Evolutionary conservation across 1,140 invertebrate species (phyloP), one percentile per base, ranked within the genome.

Genomic region (Megathymus violae): DNA sequence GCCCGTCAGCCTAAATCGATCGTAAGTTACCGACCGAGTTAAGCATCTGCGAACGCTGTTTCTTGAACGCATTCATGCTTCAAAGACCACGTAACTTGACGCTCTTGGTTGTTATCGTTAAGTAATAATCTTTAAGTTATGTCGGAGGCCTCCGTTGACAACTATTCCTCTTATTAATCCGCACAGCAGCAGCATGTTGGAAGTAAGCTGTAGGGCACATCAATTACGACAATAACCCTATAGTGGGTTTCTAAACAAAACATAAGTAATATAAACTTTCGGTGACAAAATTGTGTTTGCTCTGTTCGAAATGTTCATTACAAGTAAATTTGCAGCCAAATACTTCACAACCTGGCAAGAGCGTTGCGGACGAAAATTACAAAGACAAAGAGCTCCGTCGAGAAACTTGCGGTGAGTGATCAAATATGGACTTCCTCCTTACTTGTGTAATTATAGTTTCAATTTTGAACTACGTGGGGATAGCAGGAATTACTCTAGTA

Each of bases 341-440:
- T 63, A 67, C 62, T 41, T 51, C 62, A 36, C 60, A 56, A 14
- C 47, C 14, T 31, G 67, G 67, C 69, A 76, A 44, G 61, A 77
- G 71, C 41, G 38, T 62, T 13, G 16, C 40, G 15, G 47, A 47
- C 14, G 61, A 69, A 25, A 68, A 78, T 52, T 72, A 74, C 47
- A 71, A 67, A 52, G 78, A 81, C 36, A 75, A 73, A 65, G 76
- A 84, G 36, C 66, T 80, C 41, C 71, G 82, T 1, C 71, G 84
- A 22, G 84, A 86, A 62, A 74, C 69, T 47, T 82, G 82, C 41
- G 84, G 84, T 87, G 47, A 84, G 76, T 73, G 48, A 56, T 44
- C 15, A 19, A 36, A 40, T 17, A 41, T n/a, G n/a, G 36, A 17
- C 6, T 19, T 1, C 15, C 15, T 7, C 15, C 15, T 17, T 16